These are phyloP conservation scores for Anadara kagoshimensis DNA, from an alignment of 1,140 invertebrate genomes.

Conservation along the genomic window DNA sequence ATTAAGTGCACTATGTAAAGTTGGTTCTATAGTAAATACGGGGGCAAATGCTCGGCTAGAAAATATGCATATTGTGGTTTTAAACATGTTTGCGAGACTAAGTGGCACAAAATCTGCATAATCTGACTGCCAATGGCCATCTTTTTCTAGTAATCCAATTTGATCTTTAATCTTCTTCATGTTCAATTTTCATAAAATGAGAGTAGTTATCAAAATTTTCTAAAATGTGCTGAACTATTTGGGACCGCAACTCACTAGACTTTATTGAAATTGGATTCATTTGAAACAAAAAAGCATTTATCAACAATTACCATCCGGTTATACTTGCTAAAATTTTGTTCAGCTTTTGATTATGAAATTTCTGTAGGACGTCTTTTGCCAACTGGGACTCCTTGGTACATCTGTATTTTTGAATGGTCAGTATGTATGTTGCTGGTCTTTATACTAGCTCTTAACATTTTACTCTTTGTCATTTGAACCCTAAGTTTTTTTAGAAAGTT, in stretches of 20 bases:
- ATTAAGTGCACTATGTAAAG: background rate
- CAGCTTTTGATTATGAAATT: too few relatives aligned
- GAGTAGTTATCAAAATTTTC: background rate
- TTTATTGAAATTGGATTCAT: background rate
- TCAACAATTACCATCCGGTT: conserved; percentile 2
- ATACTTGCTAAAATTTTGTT: background rate
- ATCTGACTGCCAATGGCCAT: background rate
- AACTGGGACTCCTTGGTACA: too few relatives aligned
- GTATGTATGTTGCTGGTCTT: too few relatives aligned
- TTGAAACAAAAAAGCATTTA: background rate
- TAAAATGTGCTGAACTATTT: background rate
- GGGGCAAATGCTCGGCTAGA: background rate
- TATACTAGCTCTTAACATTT: too few relatives aligned
- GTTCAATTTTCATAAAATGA: background rate
- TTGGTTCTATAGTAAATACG: background rate
- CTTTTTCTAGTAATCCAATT: background rate
- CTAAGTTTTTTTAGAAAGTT: too few relatives aligned
- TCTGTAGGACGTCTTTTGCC: too few relatives aligned
- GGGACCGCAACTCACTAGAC: background rate
- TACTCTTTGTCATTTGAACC: too few relatives aligned
- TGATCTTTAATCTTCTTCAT: background rate
- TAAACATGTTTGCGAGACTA: background rate
- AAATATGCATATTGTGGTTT: background rate
- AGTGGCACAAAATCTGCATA: conserved; percentile 5
- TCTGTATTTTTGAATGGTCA: too few relatives aligned